Evolutionary conservation across 2,888 invertebrate genomes (phyloP).

Genomic region (Carpatolechia fugitivella): DNA sequence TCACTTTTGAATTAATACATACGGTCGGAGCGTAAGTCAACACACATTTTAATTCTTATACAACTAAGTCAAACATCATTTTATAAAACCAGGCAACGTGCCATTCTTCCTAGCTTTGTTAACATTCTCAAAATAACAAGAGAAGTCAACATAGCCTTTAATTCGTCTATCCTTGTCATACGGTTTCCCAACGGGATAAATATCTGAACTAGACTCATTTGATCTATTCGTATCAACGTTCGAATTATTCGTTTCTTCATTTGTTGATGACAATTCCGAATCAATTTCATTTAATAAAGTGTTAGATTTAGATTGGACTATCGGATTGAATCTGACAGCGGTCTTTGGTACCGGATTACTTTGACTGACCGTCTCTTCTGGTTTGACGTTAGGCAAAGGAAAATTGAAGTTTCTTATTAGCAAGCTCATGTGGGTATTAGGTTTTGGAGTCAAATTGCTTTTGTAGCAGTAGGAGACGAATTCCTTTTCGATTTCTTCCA

Average conservation of each 20-base stretch:
- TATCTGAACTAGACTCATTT: slow-evolving; percentile 63
- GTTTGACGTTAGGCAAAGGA: slow-evolving; percentile 81
- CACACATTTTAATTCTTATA: too few relatives aligned
- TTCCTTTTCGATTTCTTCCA: slow-evolving; percentile 90
- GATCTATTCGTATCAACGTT: slow-evolving; percentile 63
- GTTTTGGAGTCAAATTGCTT: slow-evolving; percentile 73
- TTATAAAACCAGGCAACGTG: slow-evolving; percentile 81
- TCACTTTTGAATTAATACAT: too few relatives aligned
- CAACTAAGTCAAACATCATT: too few relatives aligned
- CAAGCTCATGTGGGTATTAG: slow-evolving; percentile 91
- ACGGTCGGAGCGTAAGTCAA: too few relatives aligned
- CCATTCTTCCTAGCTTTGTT: slow-evolving; percentile 83
- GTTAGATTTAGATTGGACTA: slow-evolving; percentile 75
- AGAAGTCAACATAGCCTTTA: slow-evolving; percentile 91
- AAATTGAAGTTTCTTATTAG: slow-evolving; percentile 93
- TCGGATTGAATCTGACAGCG: slow-evolving; percentile 81
- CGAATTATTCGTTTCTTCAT: slow-evolving; percentile 42
- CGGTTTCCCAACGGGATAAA: slow-evolving; percentile 54
- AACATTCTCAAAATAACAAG: slow-evolving; percentile 86
- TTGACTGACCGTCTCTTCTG: slow-evolving; percentile 26
- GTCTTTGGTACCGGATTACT: slow-evolving; percentile 63
- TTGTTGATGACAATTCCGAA: slow-evolving; percentile 61
- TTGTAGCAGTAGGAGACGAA: slow-evolving; percentile 88
- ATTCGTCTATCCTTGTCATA: slow-evolving; percentile 84
- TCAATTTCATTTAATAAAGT: slow-evolving; percentile 66